These are phyloP conservation scores for Drosophila mimetica DNA, from an alignment of 2,888 invertebrate genomes.

Conservation along the genomic window DNA sequence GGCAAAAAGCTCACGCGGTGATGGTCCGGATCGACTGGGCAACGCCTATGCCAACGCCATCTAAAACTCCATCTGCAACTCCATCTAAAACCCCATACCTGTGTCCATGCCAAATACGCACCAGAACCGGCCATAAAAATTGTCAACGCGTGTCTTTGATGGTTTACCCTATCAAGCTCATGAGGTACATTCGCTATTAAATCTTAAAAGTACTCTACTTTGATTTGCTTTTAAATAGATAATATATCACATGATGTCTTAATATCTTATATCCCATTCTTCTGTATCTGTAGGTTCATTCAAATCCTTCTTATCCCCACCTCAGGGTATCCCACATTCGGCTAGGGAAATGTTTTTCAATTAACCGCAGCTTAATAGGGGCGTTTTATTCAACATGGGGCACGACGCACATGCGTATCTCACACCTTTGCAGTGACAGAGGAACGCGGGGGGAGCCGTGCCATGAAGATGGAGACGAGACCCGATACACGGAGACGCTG, in stretches of 20 bases:
- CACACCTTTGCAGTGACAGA: conserved; percentile 28
- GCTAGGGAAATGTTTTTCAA: not conserved
- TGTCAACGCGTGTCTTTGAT: conserved; percentile 65
- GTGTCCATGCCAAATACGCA: conserved; percentile 69
- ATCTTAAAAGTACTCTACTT: not conserved
- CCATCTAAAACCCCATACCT: conserved; percentile 22
- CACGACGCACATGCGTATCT: conserved; percentile 59
- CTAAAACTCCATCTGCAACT: conserved; percentile 16
- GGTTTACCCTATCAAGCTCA: conserved; percentile 26
- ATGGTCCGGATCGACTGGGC: conserved; percentile 14
- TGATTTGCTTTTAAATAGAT: too few relatives aligned
- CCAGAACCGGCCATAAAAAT: conserved; percentile 69
- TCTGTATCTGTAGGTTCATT: too few relatives aligned
- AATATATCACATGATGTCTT: too few relatives aligned
- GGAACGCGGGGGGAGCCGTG: not conserved
- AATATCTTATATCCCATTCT: too few relatives aligned
- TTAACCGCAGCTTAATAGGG: conserved; percentile 60
- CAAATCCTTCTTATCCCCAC: too few relatives aligned
- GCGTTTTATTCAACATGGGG: conserved; percentile 73
- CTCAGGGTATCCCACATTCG: conserved; percentile 29
- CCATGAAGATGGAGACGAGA: not conserved
- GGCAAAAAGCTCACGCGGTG: conserved; percentile 44
- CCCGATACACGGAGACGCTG: conserved; percentile 2
- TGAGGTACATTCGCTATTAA: not conserved
- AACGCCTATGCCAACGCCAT: conserved; percentile 15